phyloP scores from a whole-genome alignment of 2,888 invertebrate genomes.

The Macrosoma leucophasiata region DNA sequence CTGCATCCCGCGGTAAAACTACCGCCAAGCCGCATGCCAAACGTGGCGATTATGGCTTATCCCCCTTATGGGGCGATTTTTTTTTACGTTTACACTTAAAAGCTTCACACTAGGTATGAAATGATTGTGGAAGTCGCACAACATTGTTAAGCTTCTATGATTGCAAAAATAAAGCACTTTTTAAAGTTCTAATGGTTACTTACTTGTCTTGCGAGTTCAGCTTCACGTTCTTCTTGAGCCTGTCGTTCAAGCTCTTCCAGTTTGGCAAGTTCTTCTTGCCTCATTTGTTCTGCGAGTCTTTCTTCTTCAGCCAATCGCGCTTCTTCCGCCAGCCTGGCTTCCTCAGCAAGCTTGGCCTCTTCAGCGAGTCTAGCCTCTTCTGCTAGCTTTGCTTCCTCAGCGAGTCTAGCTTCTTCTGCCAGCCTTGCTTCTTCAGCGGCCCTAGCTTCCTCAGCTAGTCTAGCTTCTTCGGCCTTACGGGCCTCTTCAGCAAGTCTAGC shows the following conservation, averaged over 20 bases:
- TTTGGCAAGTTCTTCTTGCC: conserved; percentile 62
- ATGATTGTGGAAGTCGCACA: too few relatives aligned
- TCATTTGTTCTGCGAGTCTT: conserved; percentile 57
- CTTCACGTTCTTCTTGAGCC: conserved; percentile 51
- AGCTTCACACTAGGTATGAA: too few relatives aligned
- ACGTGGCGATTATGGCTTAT: too few relatives aligned
- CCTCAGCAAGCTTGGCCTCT: conserved; percentile 54
- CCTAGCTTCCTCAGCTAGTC: conserved; percentile 50
- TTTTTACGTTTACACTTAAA: too few relatives aligned
- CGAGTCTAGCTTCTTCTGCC: conserved; percentile 64
- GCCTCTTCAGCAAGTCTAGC: conserved; percentile 57
- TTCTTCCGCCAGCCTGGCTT: conserved; percentile 54
- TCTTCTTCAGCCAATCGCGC: conserved; percentile 61
- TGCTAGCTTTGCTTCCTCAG: conserved; percentile 61
- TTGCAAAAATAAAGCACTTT: too few relatives aligned
- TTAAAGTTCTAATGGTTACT: too few relatives aligned
- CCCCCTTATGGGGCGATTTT: too few relatives aligned
- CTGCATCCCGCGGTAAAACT: too few relatives aligned
- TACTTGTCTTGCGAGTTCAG: conserved; percentile 79
- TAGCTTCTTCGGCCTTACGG: conserved; percentile 57
- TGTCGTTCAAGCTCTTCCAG: conserved; percentile 60
- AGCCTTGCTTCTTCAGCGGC: conserved; percentile 51
- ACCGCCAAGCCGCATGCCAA: too few relatives aligned
- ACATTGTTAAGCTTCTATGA: too few relatives aligned
- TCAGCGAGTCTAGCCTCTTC: conserved; percentile 65